Conservation (phyloP, 2,888 invertebrate species). For the Hypomecis atomaria region DNA sequence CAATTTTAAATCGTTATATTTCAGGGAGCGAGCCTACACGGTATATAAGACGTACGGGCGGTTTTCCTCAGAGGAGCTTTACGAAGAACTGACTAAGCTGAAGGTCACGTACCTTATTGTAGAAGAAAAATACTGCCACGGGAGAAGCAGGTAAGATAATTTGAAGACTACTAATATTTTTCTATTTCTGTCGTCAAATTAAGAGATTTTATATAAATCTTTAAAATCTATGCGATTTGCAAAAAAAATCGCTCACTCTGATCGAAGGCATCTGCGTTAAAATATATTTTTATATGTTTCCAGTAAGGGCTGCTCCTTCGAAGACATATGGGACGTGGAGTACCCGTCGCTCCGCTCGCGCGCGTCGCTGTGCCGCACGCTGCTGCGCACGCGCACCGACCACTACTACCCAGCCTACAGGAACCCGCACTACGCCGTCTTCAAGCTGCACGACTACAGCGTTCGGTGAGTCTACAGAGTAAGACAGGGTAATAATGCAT, state of each 20-base stretch:
- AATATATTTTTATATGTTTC: neutral
- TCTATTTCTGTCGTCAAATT: too few species aligned
- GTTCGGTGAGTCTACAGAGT: conserved; percentile 64
- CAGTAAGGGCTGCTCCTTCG: conserved; percentile 69
- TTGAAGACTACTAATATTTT: too few species aligned
- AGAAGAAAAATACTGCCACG: conserved; percentile 88
- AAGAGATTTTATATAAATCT: too few species aligned
- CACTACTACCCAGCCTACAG: conserved; percentile 73
- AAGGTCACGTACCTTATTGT: conserved; percentile 90
- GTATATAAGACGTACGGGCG: conserved; percentile 93
- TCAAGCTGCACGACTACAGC: conserved; percentile 69
- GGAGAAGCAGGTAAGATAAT: conserved; percentile 79
- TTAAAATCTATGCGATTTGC: too few species aligned
- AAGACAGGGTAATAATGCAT: too few species aligned
- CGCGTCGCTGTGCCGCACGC: conserved; percentile 58
- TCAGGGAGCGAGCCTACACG: conserved; percentile 90
- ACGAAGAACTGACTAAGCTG: conserved; percentile 87
- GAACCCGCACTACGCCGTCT: conserved; percentile 66
- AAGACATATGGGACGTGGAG: conserved; percentile 69
- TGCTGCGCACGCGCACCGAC: conserved; percentile 57
- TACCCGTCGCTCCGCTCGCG: conserved; percentile 40
- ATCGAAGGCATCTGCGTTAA: too few species aligned
- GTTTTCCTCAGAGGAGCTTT: conserved; percentile 88
- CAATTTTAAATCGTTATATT: conserved; percentile 44
- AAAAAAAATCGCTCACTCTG: too few species aligned